Conservation (phyloP, 2,888 invertebrate species). For the Acrobasis repandana region DNA sequence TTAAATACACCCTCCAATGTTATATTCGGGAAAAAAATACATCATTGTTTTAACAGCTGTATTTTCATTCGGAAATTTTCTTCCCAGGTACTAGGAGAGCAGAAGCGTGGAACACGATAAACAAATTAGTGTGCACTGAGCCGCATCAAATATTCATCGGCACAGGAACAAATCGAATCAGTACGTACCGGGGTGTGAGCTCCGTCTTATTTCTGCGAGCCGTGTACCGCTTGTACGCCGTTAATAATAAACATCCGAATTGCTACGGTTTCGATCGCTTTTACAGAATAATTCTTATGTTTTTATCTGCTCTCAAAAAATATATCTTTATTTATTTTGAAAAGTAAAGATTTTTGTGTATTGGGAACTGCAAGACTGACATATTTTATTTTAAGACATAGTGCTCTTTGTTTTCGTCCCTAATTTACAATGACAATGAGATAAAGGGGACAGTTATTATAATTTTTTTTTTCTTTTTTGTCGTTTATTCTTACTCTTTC, state of each 20-base stretch:
- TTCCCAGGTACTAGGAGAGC: conserved; percentile 56
- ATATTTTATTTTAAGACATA: too few species aligned
- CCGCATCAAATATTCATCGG: conserved; percentile 81
- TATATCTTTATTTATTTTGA: too few species aligned
- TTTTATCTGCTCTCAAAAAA: background rate
- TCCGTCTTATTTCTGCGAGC: conserved; percentile 66
- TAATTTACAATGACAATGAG: too few species aligned
- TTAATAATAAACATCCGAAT: conserved; percentile 62
- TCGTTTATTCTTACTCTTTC: too few species aligned
- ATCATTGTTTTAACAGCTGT: conserved; percentile 38
- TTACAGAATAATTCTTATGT: conserved; percentile 20
- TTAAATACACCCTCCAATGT: too few species aligned
- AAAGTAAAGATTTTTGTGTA: too few species aligned
- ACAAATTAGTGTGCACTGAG: conserved; percentile 82
- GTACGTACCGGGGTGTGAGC: conserved; percentile 59
- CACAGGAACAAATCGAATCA: conserved; percentile 82
- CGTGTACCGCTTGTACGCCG: conserved; percentile 46
- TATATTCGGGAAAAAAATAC: background rate
- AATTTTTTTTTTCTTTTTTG: too few species aligned
- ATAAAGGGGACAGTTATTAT: too few species aligned
- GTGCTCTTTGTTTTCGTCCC: too few species aligned
- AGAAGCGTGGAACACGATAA: conserved; percentile 71
- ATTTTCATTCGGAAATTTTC: conserved; percentile 47
- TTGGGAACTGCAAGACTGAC: too few species aligned
- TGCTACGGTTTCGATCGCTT: conserved; percentile 40